Evolutionary conservation across 2,113 vertebrate species (phyloP), one percentile per base, ranked within the genome.

Genomic region (Nycticryphes semicollaris): DNA sequence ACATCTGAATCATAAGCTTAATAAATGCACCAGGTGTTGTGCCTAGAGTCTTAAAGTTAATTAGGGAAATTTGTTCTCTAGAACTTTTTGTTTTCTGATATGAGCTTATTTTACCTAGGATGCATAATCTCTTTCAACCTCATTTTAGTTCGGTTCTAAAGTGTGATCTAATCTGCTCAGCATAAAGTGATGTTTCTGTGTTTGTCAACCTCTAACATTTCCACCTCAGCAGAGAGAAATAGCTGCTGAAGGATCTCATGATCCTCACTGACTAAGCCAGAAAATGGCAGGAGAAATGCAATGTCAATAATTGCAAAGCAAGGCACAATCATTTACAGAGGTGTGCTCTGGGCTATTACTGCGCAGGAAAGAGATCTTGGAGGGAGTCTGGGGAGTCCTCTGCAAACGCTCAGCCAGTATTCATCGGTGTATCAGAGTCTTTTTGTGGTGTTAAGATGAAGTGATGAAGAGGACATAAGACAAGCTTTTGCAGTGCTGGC

Each of bases 361-460:
- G 50, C 77, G 39, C 54, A 5, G 64, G 54, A 81, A 67, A 62
- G 54, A 33, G 39, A 63, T 41, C 64, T 33, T 16, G 41, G 41
- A 66, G 64, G 0, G 0, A 5, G 73, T 84, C 74, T 0, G 0
- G 45, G 85, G 69, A 57, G 10, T 33, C 41, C 30, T 57, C 37
- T 9, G 50, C 78, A 33, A 41, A 15, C 3, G 1, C n/a, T 19
- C 54, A 25, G 54, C 78, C 4, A 0, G 41, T 3, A 54, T 39
- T 87, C 70, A 30, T 14, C 18, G 22, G 5, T 3, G 28, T 35
- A 77, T 12, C 53, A 3, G 53, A 43, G 31, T 2, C 51, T 54
- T 63, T 1, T 22, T 51, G 28, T 39, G 50, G 11, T 15, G 51
- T 18, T 19, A 2, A 39, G 54, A 23, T 39, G 60, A 39, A 64